Evolutionary conservation across 2,113 vertebrate species (phyloP), one percentile per base, ranked within the genome.

Genomic region (Oplegnathus fasciatus): DNA sequence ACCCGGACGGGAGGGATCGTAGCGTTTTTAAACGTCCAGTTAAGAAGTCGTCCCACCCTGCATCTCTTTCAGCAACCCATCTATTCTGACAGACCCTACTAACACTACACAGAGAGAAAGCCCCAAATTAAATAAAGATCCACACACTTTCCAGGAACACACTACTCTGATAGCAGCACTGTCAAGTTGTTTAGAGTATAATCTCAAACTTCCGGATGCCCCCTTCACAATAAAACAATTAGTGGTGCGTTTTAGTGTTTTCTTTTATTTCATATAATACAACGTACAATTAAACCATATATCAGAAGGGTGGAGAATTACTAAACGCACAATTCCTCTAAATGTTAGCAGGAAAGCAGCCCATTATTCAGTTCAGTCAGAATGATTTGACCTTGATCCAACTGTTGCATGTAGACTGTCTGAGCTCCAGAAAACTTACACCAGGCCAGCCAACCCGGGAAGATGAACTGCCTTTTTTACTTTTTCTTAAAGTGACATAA

Each of bases 71-170:
- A 84, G 9, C 42, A 28, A 9, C 54, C 52, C 67, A 18, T n/a
- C 44, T 28, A 9, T 60, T 81, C 34, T 9, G 2, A 75, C 18
- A 1, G 32, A 61, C 22, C 30, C 30, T 5, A 0, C 30, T 1
- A 20, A 58, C 37, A 69, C 32, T 2, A 58, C 58, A 52, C 1
- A 24, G 22, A 44, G 1, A 81, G 0, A 54, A 54, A 46, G 54
- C 64, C 30, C 64, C 55, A 54, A 52, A 82, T 81, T 70, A 74
- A 82, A 79, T 75, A 77, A 80, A 88, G 75, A 82, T 66, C 48
- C 68, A 67, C 77, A 88, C 90, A 92, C 87, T 93, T 91, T 91
- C 66, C 89, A 76, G 89, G 84, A 90, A 88, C 88, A 88, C 91
- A 79, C 82, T 89, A 72, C 52, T 92, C 84, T 81, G 60, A 77